phyloP scores from a whole-genome alignment of 2,888 invertebrate genomes.

The Leptinotarsa tumamoca region DNA sequence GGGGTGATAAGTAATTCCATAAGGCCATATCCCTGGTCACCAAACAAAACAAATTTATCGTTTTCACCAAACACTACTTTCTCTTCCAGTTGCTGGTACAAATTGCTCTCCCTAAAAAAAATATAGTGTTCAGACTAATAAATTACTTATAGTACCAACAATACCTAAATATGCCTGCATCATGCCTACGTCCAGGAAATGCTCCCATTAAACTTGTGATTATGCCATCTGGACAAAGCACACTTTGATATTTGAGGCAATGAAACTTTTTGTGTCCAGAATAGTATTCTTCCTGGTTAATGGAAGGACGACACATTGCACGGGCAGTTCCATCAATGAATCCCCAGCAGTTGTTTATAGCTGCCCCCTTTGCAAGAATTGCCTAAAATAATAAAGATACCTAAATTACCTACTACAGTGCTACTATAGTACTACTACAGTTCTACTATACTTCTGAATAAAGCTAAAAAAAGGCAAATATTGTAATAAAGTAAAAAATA shows the following conservation, averaged over 20 bases:
- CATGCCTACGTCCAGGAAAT: constrained; percentile 45
- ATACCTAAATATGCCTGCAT: constrained; percentile 43
- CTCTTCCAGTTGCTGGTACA: constrained; percentile 42
- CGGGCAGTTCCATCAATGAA: constrained; percentile 34
- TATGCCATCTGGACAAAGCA: constrained; percentile 49
- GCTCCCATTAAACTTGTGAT: constrained; percentile 40
- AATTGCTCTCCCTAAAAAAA: constrained; percentile 32
- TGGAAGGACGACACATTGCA: constrained; percentile 44
- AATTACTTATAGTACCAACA: not conserved
- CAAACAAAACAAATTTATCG: constrained; percentile 43
- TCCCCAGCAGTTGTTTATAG: constrained; percentile 45
- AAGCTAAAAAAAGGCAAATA: not conserved
- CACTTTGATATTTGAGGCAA: constrained; percentile 48
- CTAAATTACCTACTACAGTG: constrained; percentile 4
- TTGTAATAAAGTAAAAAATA: not conserved
- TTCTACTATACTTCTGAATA: constrained; percentile 1
- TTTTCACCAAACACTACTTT: constrained; percentile 32
- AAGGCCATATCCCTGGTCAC: constrained; percentile 44
- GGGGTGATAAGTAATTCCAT: constrained; percentile 33
- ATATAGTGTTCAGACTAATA: constrained; percentile 1
- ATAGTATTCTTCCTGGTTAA: constrained; percentile 28
- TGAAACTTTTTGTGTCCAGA: constrained; percentile 40
- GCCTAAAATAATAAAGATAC: not conserved
- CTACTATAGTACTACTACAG: not conserved
- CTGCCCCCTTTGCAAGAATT: not conserved